Percentiles rank a stretch among this genome's conserved stretches.
These are phyloP conservation scores for Nymphalis urticae DNA, from an alignment of 2,888 invertebrate genomes.

Conservation along the genomic window DNA sequence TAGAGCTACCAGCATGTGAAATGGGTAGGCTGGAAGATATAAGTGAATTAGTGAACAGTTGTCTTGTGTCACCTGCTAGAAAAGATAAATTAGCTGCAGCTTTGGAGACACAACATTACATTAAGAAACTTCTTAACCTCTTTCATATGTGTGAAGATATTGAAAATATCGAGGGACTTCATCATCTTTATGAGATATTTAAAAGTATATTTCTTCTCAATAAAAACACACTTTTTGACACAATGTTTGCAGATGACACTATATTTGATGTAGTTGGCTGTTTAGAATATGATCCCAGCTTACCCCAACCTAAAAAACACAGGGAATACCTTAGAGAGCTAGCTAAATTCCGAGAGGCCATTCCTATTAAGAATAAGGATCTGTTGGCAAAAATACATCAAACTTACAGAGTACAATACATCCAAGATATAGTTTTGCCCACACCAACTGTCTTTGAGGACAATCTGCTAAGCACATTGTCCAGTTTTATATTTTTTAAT, in stretches of 20 bases:
- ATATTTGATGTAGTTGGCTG: conserved; percentile 99
- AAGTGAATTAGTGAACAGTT: conserved; percentile 94
- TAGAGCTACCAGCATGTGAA: conserved; percentile 97
- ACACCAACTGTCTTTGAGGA: conserved; percentile 99
- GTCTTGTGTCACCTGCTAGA: conserved; percentile 92
- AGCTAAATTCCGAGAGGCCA: conserved; percentile 95
- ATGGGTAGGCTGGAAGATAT: conserved; percentile 96
- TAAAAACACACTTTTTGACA: conserved; percentile 97
- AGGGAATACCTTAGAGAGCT: conserved; percentile 96
- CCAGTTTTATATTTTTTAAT: conserved; percentile 99
- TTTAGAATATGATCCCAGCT: conserved; percentile 97
- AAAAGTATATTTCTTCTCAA: conserved; percentile 99
- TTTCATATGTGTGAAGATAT: conserved; percentile 99
- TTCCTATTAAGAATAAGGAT: conserved; percentile 97
- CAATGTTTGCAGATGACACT: conserved; percentile 97
- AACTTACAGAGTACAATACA: conserved; percentile 99
- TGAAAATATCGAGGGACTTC: conserved; percentile 96
- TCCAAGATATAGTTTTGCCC: conserved; percentile 98
- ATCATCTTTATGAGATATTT: conserved; percentile 98
- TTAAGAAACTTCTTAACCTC: conserved; percentile 95
- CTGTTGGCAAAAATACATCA: conserved; percentile 99
- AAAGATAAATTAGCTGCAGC: conserved; percentile 97
- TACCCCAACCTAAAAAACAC: conserved; percentile 93
- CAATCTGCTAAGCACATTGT: conserved; percentile 97
- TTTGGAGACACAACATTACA: conserved; percentile 96